Conservation (phyloP, 2,888 invertebrate genomes). For the Monochamus alternatus region DNA sequence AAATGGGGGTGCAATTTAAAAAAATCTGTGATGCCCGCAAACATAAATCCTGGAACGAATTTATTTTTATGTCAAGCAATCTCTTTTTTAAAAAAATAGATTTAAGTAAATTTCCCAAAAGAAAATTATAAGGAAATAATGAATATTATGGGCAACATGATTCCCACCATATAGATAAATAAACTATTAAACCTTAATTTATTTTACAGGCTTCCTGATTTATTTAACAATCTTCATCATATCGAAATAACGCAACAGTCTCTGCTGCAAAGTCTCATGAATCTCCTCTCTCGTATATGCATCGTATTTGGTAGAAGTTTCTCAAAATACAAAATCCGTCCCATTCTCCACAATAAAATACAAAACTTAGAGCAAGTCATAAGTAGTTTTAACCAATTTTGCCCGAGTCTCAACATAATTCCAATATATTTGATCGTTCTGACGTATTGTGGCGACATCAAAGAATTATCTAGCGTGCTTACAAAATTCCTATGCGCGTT, state of each 20-base stretch:
- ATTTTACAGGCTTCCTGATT: constrained; percentile 73
- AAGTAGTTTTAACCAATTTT: constrained; percentile 74
- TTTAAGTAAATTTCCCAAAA: no score
- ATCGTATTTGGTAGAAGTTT: constrained; percentile 80
- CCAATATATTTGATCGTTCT: constrained; percentile 77
- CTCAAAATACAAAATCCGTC: constrained; percentile 74
- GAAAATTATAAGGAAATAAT: no score
- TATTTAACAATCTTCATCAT: constrained; percentile 74
- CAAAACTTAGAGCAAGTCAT: constrained; percentile 77
- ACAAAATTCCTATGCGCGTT: constrained; percentile 74
- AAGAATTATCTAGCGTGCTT: constrained; percentile 74
- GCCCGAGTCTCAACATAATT: constrained; percentile 74
- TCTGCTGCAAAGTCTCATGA: constrained; percentile 73
- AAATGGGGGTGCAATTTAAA: no score
- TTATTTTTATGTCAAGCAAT: no score
- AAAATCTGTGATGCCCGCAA: no score
- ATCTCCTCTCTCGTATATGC: constrained; percentile 75
- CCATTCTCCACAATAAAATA: constrained; percentile 75
- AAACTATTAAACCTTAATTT: neutral
- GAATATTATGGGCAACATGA: no score
- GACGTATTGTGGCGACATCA: constrained; percentile 71
- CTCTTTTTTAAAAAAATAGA: no score
- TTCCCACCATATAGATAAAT: neutral
- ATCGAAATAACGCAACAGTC: constrained; percentile 73
- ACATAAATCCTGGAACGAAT: no score